Conservation (phyloP, 53 echinoderm and acorn worm genomes). For the Echinometra lucunter region DNA sequence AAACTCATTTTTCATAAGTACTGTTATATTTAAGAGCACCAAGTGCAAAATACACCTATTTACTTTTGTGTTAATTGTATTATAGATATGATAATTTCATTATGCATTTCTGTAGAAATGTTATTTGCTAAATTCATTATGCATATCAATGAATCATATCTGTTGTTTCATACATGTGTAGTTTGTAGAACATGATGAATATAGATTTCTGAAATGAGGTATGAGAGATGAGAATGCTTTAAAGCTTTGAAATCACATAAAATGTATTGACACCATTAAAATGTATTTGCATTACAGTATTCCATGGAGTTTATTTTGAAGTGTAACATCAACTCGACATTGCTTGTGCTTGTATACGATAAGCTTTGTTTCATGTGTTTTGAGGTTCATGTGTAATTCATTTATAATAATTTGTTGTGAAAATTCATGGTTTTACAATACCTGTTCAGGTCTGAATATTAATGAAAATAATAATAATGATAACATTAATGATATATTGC, state of each 20-base stretch:
- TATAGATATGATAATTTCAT: neutral
- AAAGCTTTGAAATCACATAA: neutral
- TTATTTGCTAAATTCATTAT: neutral
- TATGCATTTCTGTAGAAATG: neutral
- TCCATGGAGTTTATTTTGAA: too few relatives aligned
- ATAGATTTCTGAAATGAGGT: neutral
- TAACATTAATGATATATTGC: too few relatives aligned
- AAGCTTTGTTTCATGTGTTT: too few relatives aligned
- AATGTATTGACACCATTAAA: neutral
- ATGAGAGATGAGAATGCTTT: neutral
- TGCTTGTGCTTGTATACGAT: too few relatives aligned
- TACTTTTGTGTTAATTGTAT: neutral
- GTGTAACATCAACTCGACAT: too few relatives aligned
- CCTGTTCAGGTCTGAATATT: too few relatives aligned
- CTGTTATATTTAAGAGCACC: neutral
- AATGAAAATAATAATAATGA: too few relatives aligned
- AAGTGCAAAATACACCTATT: slow-evolving; percentile 11
- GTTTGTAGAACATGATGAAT: neutral
- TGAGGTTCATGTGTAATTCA: too few relatives aligned
- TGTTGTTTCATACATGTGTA: neutral
- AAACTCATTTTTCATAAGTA: neutral
- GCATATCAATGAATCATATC: neutral
- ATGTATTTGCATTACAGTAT: neutral
- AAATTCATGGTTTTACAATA: too few relatives aligned
- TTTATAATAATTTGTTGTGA: too few relatives aligned